Percentiles rank a stretch among this genome's conserved stretches.
phyloP scores from a whole-genome alignment of 2,113 vertebrate species.

The Mungos mungo region DNA sequence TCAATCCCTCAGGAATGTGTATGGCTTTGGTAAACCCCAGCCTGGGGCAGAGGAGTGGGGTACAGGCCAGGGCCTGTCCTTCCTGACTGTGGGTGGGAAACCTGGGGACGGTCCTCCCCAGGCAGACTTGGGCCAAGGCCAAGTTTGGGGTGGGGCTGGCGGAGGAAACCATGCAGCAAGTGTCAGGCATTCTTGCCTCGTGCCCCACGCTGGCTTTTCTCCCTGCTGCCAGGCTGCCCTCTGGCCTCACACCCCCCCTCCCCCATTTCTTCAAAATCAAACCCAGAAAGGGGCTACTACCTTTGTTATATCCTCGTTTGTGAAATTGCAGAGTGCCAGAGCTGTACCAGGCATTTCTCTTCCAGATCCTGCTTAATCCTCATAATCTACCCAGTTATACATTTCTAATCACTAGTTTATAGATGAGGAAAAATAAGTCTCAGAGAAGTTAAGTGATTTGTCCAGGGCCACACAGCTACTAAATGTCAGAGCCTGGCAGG shows the following conservation, averaged over 20 bases:
- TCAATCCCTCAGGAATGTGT: constrained; percentile 68
- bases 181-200: neutral
- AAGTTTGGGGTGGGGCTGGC: constrained; percentile 42
- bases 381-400: neutral
- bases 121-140: constrained; percentile 31
- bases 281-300: neutral
- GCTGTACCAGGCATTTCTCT: neutral
- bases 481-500: neutral
- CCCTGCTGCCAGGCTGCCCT: neutral
- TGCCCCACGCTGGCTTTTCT: neutral
- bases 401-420: neutral
- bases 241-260: neutral
- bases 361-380: neutral
- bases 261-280: neutral
- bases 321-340: neutral
- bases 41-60: constrained; percentile 49
- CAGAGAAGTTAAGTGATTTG: neutral
- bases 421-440: neutral
- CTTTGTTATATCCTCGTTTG: neutral
- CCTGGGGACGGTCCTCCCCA: neutral
- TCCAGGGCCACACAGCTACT: neutral
- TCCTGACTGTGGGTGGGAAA: constrained; percentile 30
- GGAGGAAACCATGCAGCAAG: neutral
- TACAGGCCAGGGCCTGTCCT: constrained; percentile 44
- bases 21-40: constrained; percentile 43